Conservation (phyloP, 2,113 vertebrate species). For the Gallinago jamesoni region DNA sequence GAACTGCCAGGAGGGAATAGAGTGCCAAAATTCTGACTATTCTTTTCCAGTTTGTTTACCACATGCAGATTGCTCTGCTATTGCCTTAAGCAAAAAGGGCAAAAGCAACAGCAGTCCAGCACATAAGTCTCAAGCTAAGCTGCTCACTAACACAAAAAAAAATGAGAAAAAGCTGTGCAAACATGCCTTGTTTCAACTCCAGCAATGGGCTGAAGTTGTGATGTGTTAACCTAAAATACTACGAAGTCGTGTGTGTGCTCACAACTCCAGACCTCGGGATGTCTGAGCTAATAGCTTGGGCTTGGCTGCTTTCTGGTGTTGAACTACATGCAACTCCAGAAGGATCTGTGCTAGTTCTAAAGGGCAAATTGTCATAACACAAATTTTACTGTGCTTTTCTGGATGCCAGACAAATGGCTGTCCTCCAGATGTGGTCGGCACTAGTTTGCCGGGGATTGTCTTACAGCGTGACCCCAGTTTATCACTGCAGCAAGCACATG, state of each 20-base stretch:
- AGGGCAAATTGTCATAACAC: not conserved
- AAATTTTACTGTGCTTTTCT: not conserved
- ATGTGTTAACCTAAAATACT: not conserved
- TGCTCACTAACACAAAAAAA: not conserved
- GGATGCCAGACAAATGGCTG: not conserved
- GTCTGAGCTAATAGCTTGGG: not conserved
- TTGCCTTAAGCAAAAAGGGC: not conserved
- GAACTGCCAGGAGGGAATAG: not conserved
- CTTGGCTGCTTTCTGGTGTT: not conserved
- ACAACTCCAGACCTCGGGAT: not conserved
- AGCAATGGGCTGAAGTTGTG: not conserved
- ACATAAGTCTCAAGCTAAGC: not conserved
- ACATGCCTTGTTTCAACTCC: not conserved
- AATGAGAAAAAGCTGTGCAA: not conserved
- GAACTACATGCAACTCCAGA: not conserved
- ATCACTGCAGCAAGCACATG: not conserved
- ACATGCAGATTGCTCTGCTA: not conserved
- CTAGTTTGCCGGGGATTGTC: not conserved
- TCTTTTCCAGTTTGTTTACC: conserved; percentile 10
- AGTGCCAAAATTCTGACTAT: not conserved
- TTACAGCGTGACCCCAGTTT: not conserved
- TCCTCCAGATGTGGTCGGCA: not conserved
- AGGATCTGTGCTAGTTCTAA: conserved; percentile 1
- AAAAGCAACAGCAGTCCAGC: not conserved
- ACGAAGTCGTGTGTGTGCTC: not conserved